phyloP scores from a whole-genome alignment of 2,113 vertebrate genomes.

The Saccopteryx bilineata region DNA sequence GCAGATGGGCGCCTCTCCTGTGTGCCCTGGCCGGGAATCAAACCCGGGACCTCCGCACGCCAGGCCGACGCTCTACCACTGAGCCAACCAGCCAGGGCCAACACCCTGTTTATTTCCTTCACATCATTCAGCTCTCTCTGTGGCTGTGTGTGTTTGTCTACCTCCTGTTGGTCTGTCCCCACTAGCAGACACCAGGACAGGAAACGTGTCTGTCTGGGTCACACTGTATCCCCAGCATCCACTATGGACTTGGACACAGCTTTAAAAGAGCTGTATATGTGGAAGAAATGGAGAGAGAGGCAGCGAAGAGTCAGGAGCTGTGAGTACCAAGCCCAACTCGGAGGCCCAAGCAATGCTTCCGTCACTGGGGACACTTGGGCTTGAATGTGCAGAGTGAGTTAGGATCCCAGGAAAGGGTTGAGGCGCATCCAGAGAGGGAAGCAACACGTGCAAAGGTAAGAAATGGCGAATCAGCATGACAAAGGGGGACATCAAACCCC shows the following conservation, averaged over 20 bases:
- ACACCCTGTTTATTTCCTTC: background rate
- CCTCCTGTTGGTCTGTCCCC: background rate
- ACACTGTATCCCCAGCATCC: background rate
- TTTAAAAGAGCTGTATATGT: background rate
- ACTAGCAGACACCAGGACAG: background rate
- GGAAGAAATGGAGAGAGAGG: background rate
- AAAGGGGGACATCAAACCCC: background rate
- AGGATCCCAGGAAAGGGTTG: background rate
- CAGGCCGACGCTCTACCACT: too few species aligned
- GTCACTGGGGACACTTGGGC: fast-evolving
- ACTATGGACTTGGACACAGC: background rate
- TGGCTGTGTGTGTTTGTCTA: background rate
- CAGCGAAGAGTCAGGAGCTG: background rate
- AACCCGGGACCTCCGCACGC: too few species aligned
- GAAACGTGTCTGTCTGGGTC: background rate
- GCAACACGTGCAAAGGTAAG: background rate
- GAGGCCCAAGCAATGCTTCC: background rate
- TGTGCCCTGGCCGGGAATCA: too few species aligned
- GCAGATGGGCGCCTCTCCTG: too few species aligned
- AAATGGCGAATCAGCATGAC: background rate
- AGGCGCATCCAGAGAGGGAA: background rate
- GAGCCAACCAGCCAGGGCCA: too few species aligned
- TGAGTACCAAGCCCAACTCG: background rate
- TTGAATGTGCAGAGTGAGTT: background rate
- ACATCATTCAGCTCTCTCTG: background rate